Percentiles rank a stretch among this genome's conserved stretches.
Evolutionary conservation across 1,140 invertebrate genomes (phyloP).

Genomic region (Maconellicoccus hirsutus): DNA sequence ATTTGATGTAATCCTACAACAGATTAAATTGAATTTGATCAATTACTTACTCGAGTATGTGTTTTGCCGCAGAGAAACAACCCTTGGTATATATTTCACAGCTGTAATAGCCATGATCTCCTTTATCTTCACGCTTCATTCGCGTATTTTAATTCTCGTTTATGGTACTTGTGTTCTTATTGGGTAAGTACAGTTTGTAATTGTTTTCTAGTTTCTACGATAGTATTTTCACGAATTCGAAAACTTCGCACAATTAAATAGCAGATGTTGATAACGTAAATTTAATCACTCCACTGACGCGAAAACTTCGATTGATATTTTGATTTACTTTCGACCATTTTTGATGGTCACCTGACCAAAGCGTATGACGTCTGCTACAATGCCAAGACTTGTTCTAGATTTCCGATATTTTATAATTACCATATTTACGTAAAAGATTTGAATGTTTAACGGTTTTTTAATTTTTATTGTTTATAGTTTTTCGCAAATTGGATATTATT

Average conservation of each 20-base stretch:
- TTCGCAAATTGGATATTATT: slow-evolving; percentile 92
- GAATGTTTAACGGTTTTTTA: no score
- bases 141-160: slow-evolving; percentile 47
- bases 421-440: no score
- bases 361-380: no score
- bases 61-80: slow-evolving; percentile 60
- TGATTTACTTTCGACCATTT: no score
- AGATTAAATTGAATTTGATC: background rate
- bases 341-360: no score
- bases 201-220: background rate
- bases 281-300: no score
- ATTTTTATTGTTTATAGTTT: slow-evolving; percentile 45
- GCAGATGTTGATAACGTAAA: no score
- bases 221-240: no score
- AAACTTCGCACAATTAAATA: no score
- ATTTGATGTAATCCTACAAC: background rate
- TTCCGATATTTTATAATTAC: no score
- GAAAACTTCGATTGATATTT: no score
- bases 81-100: slow-evolving; percentile 68
- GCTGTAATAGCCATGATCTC: slow-evolving; percentile 74
- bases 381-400: no score
- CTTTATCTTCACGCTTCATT: slow-evolving; percentile 67
- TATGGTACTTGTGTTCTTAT: slow-evolving; percentile 65
- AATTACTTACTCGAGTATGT: background rate
- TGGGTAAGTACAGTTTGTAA: slow-evolving; percentile 43